Evolutionary conservation across 2,113 vertebrate species (phyloP), one percentile per base, ranked within the genome.

Genomic region (Aix galericulata): DNA sequence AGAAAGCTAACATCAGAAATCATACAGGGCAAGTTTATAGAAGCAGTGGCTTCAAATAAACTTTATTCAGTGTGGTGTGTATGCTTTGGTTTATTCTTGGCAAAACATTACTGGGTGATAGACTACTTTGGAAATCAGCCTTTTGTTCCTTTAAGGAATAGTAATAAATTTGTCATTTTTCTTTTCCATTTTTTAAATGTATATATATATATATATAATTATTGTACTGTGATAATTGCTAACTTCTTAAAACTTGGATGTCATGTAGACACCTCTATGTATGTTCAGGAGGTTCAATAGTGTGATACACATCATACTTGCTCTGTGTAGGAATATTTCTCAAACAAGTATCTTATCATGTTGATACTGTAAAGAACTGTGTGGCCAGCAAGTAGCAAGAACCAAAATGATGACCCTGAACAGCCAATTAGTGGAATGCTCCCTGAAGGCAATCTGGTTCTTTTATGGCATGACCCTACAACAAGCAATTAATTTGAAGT

Each of bases 141-240:
- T 81, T 69, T 75, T 75, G 42, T 64, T 78, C 15, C 14, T 17
- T 34, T 68, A 75, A 36, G 38, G 60, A 48, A 27, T 16, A 72
- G 5, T 13, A 67, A 9, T 36, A 48, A 40, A 40, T 40, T 0
- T 20, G 20, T 34, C 0, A 27, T 29, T 14, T 52, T 53, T 50
- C 3, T 52, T 46, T 27, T 82, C 36, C 3, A 13, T 78, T 32
- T 31, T 32, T n/a, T 17, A 42, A 40, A 40, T 38, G 9, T 38
- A 38, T 38, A 38, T 40, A 13, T 40, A 40, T 40, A 40, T 40
- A 40, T 40, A 40, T 40, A 5, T 40, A 63, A 62, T n/a, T 59
- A 20, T 18, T 62, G 5, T 14, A 29, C 32, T 67, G 8, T 59
- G 40, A 18, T 31, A 34, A n/a, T 55, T 83, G 16, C 27, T 67